Evolutionary conservation across 2,888 invertebrate genomes (phyloP), one percentile per base, ranked within the genome.

Genomic region (Drosophila longiperda): DNA sequence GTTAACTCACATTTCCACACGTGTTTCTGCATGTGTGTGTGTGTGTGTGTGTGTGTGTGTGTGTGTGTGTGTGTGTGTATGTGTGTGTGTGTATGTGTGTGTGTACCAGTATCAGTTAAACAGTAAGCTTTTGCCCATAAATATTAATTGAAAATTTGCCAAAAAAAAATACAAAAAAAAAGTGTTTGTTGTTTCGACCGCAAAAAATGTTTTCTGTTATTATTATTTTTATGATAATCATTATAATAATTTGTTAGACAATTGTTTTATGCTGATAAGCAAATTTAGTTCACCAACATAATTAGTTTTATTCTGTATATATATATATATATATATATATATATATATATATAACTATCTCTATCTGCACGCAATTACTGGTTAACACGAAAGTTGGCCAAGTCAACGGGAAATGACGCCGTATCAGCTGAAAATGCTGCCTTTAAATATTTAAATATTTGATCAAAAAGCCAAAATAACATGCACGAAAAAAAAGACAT

Each of bases 221-320:
- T 49, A 34, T 34, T 4, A 2, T 66, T 55, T 26, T 54, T 6
- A 49, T 40, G 15, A 4, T 15, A 23, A 45, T 45, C 33, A 40
- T 20, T 11, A 23, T 45, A 57, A 26, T 34, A 55, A 50, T 57
- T 42, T 29, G 40, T 34, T 38, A 33, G 33, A 11, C 33, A 52
- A 38, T 52, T 50, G 55, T 20, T 59, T 38, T 50, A n/a, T 50
- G 45, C 32, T 72, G 32, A 57, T 57, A 61, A 72, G 61, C 40
- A 60, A 57, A 66, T 59, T 66, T 60, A 20, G 55, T 45, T 23
- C 33, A 57, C 45, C 54, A 60, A 66, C 50, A 55, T 55, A 71
- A 72, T 71, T 65, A 65, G 54, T 65, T 58, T 33, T 59, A 48
- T 33, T 38, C n/a, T 1, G 6, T 20, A 3, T 40, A 5, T 9